Base-by-base conservation (phyloP, 2,888 invertebrate genomes). In the Entomobrya multifasciata region DNA sequence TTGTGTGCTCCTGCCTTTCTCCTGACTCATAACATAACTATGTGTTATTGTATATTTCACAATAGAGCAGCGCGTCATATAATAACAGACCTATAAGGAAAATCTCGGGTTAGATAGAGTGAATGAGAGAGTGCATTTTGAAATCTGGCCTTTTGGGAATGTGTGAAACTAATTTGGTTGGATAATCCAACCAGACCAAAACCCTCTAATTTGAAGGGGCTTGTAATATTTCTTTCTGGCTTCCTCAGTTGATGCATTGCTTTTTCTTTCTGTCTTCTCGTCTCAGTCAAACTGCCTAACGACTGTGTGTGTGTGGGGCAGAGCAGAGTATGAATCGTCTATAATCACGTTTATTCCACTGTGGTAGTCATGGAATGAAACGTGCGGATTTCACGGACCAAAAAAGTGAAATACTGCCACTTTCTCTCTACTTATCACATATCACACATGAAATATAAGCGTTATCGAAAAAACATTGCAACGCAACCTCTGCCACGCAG, bases 91-190 rank as follows among this genome's bases (percentile, higher is more conserved):
- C 13, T 15, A 49, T 49, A 11, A 13, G 13, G 13, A 36, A 17
- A 22, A 22, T 60, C 13, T 60, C 20, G 36, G 8, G 36, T 36
- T 36, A 52, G 49, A 27, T 27, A 27, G 17, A 44, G 20, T 36
- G 76, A 41, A n/a, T 13, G 36, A 77, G 76, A 30, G 80, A 55
- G 41, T 77, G 77, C 41, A 84, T 77, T 84, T 84, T 84, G 83
- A 65, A 84, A 77, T 76, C 65, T 77, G 70, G 87, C 65, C 82
- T 78, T 72, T 52, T 79, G 80, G 83, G 87, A 87, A 83, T 87
- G 87, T 87, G 87, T 83, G 83, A 87, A 87, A 87, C 87, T 87
- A 87, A 87, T 87, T 87, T 87, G 83, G 87, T 72, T 87, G 79
- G 87, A 87, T 87, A 87, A 87, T 83, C 83, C 78, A 52, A 82